A percentile compares a stretch with the other conserved stretches of the same genome.
Conservation (phyloP, 2,797 vertebrate genomes). For the Poeciliopsis gracilis region DNA sequence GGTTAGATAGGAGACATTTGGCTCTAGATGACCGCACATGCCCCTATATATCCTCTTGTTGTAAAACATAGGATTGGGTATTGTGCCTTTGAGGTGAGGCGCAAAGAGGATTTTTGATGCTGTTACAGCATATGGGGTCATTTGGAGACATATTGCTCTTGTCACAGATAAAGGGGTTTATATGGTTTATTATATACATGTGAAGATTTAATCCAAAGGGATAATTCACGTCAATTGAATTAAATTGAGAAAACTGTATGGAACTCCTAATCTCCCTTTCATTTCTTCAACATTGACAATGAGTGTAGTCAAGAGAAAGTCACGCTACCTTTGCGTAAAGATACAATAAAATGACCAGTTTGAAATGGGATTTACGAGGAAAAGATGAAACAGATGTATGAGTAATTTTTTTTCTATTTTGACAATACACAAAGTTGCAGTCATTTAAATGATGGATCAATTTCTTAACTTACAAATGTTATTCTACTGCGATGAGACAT, state of each 20-base stretch:
- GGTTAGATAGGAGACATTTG: conserved; percentile 76
- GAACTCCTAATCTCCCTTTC: conserved; percentile 6
- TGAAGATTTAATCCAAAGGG: conserved; percentile 34
- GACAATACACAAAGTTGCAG: background rate
- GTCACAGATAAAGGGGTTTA: conserved; percentile 58
- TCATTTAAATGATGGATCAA: background rate
- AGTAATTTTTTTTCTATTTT: background rate
- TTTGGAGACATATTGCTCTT: conserved; percentile 70
- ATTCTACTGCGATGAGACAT: conserved; percentile 16
- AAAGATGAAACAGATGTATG: background rate
- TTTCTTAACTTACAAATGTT: conserved; percentile 24
- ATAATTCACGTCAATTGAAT: conserved; percentile 34
- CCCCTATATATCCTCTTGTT: conserved; percentile 77
- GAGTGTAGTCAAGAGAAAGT: background rate
- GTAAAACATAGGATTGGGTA: conserved; percentile 78
- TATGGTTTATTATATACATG: conserved; percentile 53
- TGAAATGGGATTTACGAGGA: background rate
- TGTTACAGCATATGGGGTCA: conserved; percentile 72
- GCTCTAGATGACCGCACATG: conserved; percentile 81
- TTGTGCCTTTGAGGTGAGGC: conserved; percentile 52
- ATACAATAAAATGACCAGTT: background rate
- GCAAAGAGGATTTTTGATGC: conserved; percentile 63
- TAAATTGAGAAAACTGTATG: conserved; percentile 23
- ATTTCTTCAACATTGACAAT: background rate
- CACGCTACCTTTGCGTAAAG: background rate